phyloP scores from a whole-genome alignment of 2,888 invertebrate species.

The Tortricodes alternella region DNA sequence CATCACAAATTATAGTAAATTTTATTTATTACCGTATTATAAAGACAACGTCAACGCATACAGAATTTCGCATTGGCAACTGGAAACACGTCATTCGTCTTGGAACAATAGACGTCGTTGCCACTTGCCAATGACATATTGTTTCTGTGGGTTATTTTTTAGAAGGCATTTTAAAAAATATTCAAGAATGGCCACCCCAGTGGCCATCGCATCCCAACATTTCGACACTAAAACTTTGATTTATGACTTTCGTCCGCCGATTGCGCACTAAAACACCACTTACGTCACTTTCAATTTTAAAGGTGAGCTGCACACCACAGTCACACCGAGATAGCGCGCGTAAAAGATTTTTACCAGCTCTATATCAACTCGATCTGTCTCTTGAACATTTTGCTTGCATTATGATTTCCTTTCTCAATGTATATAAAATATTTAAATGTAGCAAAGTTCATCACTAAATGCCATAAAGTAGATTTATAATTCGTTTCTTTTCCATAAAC shows the following conservation, averaged over 20 bases:
- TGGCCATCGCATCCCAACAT: conserved; percentile 80
- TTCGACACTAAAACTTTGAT: conserved; percentile 82
- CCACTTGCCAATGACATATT: conserved; percentile 72
- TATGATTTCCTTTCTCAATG: no score
- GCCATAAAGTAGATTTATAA: no score
- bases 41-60: conserved; percentile 21
- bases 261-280: conserved; percentile 82
- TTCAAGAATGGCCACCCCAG: conserved; percentile 75
- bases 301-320: conserved; percentile 53
- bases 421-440: no score
- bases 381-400: not conserved
- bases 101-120: conserved; percentile 68
- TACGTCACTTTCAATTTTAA: conserved; percentile 83
- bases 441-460: no score
- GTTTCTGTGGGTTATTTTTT: conserved; percentile 66
- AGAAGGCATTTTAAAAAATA: conserved; percentile 55
- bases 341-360: not conserved
- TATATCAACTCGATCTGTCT: no score
- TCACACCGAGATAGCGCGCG: conserved; percentile 52
- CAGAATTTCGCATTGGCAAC: not conserved
- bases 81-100: conserved; percentile 52
- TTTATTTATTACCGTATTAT: conserved; percentile 10
- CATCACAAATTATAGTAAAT: not conserved
- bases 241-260: conserved; percentile 77
- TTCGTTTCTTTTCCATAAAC: no score